phyloP scores from a whole-genome alignment of 2,113 vertebrate species.

The Lucifuga dentata region DNA sequence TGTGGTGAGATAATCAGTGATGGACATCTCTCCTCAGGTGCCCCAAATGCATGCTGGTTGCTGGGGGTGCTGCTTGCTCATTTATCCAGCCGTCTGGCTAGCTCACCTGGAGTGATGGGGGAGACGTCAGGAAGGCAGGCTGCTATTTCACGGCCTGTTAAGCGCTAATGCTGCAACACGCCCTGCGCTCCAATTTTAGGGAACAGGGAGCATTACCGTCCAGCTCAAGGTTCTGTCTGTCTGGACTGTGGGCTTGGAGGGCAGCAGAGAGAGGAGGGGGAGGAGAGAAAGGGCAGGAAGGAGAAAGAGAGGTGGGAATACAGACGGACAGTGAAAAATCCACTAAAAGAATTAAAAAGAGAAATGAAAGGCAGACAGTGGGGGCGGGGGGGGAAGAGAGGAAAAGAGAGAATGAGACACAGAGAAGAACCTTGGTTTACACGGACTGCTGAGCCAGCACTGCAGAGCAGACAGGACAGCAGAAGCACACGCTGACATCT shows the following conservation, averaged over 20 bases:
- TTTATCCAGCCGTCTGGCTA: constrained; percentile 88
- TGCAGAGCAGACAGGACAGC: constrained; percentile 69
- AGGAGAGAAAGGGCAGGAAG: constrained; percentile 23
- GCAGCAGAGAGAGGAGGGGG: constrained; percentile 9
- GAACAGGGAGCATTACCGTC: constrained; percentile 83
- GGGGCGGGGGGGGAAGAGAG: constrained; percentile 14
- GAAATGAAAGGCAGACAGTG: constrained; percentile 35
- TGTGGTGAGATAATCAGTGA: constrained; percentile 74
- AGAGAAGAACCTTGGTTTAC: constrained; percentile 60
- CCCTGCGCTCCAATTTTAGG: constrained; percentile 83
- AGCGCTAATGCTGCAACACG: constrained; percentile 90
- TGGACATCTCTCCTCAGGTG: constrained; percentile 77
- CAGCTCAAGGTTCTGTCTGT: constrained; percentile 81
- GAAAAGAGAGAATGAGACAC: constrained; percentile 35
- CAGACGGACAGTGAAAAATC: constrained; percentile 40
- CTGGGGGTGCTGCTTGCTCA: constrained; percentile 76
- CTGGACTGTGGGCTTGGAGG: constrained; percentile 69
- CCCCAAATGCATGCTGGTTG: constrained; percentile 68
- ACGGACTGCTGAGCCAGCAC: constrained; percentile 78
- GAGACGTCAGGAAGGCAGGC: constrained; percentile 88
- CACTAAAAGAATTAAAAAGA: constrained; percentile 56
- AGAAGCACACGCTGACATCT: constrained; percentile 71
- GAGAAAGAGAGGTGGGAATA: constrained; percentile 40
- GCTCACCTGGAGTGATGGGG: constrained; percentile 87
- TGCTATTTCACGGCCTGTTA: constrained; percentile 97